Conservation (phyloP, 2,888 invertebrate genomes). For the Melieria picta region DNA sequence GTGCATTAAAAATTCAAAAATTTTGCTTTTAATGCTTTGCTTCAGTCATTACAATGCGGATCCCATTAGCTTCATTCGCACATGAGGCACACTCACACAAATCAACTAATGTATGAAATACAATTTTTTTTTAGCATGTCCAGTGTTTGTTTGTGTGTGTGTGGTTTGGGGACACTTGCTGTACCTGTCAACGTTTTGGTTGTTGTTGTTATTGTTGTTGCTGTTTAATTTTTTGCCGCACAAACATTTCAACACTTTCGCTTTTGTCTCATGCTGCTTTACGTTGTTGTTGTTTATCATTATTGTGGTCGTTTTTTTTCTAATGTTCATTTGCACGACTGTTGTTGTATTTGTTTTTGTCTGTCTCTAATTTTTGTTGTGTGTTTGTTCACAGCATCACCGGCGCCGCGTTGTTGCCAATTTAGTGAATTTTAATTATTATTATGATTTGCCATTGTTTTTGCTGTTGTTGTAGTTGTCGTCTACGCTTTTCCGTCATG, state of each 20-base stretch:
- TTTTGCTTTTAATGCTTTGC: background rate
- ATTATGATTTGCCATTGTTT: conserved; percentile 42
- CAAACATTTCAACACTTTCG: conserved; percentile 24
- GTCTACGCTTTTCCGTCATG: background rate
- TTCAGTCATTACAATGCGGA: background rate
- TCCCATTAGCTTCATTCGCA: background rate
- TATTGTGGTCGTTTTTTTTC: background rate
- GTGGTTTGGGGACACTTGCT: background rate
- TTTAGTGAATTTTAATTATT: conserved; percentile 56
- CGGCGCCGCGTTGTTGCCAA: conserved; percentile 59
- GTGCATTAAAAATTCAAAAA: background rate
- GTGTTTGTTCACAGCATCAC: too few relatives aligned
- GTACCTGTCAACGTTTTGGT: background rate
- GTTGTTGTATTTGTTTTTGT: conserved; percentile 55
- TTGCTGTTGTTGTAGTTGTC: conserved; percentile 20
- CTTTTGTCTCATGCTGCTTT: conserved; percentile 5
- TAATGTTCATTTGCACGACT: background rate
- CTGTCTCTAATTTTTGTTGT: too few relatives aligned
- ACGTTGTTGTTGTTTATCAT: background rate
- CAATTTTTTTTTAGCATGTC: background rate
- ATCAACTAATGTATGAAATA: background rate
- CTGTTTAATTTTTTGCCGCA: background rate
- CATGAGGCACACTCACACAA: background rate
- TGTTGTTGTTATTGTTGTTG: conserved; percentile 1
- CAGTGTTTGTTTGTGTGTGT: background rate